Base-by-base conservation (phyloP, 2,113 vertebrate species). In the Puntigrus tetrazona region DNA sequence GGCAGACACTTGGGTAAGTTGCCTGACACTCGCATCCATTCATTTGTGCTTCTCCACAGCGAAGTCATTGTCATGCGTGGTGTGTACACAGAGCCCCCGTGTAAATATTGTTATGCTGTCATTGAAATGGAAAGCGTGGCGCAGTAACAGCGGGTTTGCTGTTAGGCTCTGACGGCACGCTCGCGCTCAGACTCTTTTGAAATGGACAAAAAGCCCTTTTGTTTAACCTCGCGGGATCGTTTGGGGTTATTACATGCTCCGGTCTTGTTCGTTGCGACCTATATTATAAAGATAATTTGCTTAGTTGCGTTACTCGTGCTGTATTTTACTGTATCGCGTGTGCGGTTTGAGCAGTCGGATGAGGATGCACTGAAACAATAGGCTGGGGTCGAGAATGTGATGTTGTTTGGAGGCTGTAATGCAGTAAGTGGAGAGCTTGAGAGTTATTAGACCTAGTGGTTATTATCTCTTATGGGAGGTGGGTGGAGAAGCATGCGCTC, bases 41-140 rank as follows among this genome's bases (percentile, higher is more conserved):
- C 81, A 91, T 91, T 90, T 87, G 85, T 75, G 38, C 80, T 78
- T 84, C 83, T 27, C 79, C 59, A 86, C 36, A 43, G 89, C 47
- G 29, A 70, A 2, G 47, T 92, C 84, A 90, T 91, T 89, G 84
- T 84, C 81, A 89, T 83, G 47, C 11, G 0, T 84, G 63, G 43
- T 38, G 82, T 82, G 76, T 11, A 85, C 47, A 69, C 36, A 86
- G 86, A 91, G 89, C 87, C 86, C 59, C 41, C 82, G 83, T 89
- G 88, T 61, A 86, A 84, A 91, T 84, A 85, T 61, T 29, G 43
- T 3, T 75, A 63, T 57, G 61, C 72, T 88, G 81, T 52, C 84
- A 81, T 76, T 72, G 61, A 83, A 76, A 74, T 29, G 18, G 52
- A 61, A 74, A 61, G 81, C 11, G 72, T 34, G 70, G n/a, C n/a